Evolutionary conservation across 2,797 vertebrate genomes (phyloP), one percentile per base, ranked within the genome.

Genomic region (Pseudochirops corinnae): DNA sequence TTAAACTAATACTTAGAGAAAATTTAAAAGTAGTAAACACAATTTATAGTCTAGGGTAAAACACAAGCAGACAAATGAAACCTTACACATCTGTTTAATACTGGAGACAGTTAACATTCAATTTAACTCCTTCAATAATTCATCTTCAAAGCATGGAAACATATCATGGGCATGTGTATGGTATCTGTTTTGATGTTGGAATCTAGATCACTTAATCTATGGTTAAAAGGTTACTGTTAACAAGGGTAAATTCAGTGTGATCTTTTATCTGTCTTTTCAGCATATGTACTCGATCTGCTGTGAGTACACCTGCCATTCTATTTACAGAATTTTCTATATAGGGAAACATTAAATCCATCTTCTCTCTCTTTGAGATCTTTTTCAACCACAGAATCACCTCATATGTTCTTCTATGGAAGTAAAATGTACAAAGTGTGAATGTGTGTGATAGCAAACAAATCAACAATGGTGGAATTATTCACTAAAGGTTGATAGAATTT

Each of bases 291-390:
- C 26, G 90, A 97, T 97, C 95, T 95, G 97, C 97, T 95, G 94
- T 96, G 53, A 97, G 93, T 96, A 97, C 97, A 98, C 97, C 97
- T 98, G 97, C 97, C 94, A 94, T 97, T 97, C 98, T 98, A 97
- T 97, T 98, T 97, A 96, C 95, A 95, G 98, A 92, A 94, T 93
- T 93, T 90, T 96, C 98, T 97, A 98, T 97, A 98, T 98, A 98
- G 56, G 94, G 97, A 92, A 98, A 96, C 95, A 96, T 97, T 96
- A 96, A 97, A 96, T 96, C 96, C 95, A 95, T 98, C 97, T 93
- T 95, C 96, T 96, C 95, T 97, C 96, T 96, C 95, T 97, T 96
- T 91, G 94, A 98, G 96, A 98, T 98, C 98, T 97, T 96, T 96
- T 97, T 91, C 96, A 97, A 97, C 94, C 96, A 97, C 97, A 5